phyloP scores from a whole-genome alignment of 2,888 invertebrate species.

The Limnephilus marmoratus region DNA sequence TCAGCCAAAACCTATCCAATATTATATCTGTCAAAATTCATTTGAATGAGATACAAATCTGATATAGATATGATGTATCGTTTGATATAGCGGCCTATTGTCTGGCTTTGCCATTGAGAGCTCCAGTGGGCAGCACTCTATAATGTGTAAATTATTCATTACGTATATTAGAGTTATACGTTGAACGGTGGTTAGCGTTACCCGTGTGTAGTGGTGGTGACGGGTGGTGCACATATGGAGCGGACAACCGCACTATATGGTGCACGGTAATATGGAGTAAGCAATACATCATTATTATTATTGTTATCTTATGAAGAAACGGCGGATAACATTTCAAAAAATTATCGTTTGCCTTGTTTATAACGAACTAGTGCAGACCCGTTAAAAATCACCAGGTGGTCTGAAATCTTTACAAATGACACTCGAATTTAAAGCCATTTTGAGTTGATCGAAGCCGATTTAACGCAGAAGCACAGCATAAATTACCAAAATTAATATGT shows the following conservation, averaged over 20 bases:
- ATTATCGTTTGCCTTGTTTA: neutral
- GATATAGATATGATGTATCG: neutral
- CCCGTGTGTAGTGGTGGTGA: neutral
- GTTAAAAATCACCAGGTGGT: too few species aligned
- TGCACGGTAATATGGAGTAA: neutral
- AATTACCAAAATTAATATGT: too few species aligned
- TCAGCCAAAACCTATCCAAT: neutral
- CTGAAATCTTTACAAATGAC: too few species aligned
- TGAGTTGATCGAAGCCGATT: too few species aligned
- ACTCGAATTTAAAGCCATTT: too few species aligned
- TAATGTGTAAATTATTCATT: neutral
- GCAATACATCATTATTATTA: neutral
- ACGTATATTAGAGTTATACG: neutral
- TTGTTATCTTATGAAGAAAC: neutral
- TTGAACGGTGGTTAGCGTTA: neutral
- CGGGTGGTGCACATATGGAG: neutral
- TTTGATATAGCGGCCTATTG: neutral
- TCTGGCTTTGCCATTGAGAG: neutral
- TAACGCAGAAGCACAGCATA: too few species aligned
- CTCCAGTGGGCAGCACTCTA: neutral
- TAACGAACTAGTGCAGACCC: neutral
- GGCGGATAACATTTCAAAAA: neutral
- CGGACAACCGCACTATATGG: neutral
- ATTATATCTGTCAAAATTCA: neutral
- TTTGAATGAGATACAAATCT: neutral